Evolutionary conservation across 2,113 vertebrate species (phyloP).

Genomic region (Gopherus flavomarginatus): DNA sequence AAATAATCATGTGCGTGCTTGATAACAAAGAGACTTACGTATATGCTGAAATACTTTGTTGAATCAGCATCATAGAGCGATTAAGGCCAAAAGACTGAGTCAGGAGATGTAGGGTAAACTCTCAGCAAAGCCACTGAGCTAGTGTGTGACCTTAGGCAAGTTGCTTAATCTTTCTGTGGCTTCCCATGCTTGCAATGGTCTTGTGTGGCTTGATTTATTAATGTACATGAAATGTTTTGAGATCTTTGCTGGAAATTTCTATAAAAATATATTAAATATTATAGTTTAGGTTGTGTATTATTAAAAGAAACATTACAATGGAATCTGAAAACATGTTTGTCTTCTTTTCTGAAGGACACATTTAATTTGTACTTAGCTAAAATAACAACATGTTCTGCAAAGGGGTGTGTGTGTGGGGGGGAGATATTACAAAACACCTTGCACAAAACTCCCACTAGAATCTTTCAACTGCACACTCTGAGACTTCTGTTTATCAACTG

Average conservation of each 20-base stretch:
- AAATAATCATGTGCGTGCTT: not conserved
- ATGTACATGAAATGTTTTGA: not conserved
- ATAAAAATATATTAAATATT: not conserved
- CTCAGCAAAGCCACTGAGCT: not conserved
- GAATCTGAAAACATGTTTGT: not conserved
- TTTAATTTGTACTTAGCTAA: not conserved
- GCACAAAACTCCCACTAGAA: not conserved
- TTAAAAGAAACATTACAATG: not conserved
- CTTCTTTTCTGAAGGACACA: not conserved
- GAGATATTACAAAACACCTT: not conserved
- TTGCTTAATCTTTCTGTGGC: not conserved
- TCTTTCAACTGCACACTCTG: not conserved
- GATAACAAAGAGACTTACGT: not conserved
- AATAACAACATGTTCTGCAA: not conserved
- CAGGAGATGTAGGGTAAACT: not conserved
- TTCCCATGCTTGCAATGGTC: not conserved
- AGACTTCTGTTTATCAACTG: not conserved
- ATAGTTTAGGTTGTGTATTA: not conserved
- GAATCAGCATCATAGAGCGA: not conserved
- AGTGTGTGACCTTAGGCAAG: not conserved
- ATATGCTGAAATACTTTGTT: not conserved
- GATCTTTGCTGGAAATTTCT: not conserved
- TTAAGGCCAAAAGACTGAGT: constrained; percentile 17
- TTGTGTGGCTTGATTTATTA: not conserved
- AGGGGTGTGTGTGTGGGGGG: not conserved